Percentiles rank a stretch among this genome's conserved stretches.
Evolutionary conservation across 2,888 invertebrate genomes (phyloP).

Genomic region (Fissipunctia ypsillon): DNA sequence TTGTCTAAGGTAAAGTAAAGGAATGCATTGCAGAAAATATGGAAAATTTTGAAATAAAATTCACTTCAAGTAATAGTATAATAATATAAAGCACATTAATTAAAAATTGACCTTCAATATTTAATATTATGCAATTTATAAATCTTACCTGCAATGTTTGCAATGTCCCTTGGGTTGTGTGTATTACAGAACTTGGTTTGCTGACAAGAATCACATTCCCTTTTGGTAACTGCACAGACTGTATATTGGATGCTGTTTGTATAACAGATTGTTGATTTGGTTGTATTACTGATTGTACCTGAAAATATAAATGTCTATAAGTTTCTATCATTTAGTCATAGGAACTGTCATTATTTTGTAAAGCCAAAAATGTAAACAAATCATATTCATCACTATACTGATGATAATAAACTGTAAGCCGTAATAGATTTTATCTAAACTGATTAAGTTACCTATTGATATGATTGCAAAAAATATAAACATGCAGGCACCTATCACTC

Average conservation of each 20-base stretch:
- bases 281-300: slow-evolving; percentile 99
- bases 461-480: slow-evolving; percentile 33
- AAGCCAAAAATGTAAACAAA: slow-evolving; percentile 29
- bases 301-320: slow-evolving; percentile 74
- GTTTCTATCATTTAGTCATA: slow-evolving; percentile 5
- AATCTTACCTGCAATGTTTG: slow-evolving; percentile 95
- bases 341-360: background rate
- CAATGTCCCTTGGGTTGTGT: slow-evolving; percentile 96
- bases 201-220: slow-evolving; percentile 97
- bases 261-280: slow-evolving; percentile 98
- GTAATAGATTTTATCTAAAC: slow-evolving; percentile 10
- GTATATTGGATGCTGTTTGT: slow-evolving; percentile 96
- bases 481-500: slow-evolving; percentile 19
- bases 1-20: slow-evolving; percentile 2
- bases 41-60: background rate
- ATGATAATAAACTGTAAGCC: slow-evolving; percentile 5
- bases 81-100: background rate
- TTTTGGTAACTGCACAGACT: slow-evolving; percentile 95
- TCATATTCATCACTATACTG: slow-evolving; percentile 7
- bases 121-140: background rate
- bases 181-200: slow-evolving; percentile 98
- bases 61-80: slow-evolving; percentile 4
- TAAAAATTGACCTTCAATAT: background rate
- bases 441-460: slow-evolving; percentile 27
- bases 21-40: background rate